phyloP scores from a whole-genome alignment of 2,888 invertebrate genomes.

The Sipha maydis region DNA sequence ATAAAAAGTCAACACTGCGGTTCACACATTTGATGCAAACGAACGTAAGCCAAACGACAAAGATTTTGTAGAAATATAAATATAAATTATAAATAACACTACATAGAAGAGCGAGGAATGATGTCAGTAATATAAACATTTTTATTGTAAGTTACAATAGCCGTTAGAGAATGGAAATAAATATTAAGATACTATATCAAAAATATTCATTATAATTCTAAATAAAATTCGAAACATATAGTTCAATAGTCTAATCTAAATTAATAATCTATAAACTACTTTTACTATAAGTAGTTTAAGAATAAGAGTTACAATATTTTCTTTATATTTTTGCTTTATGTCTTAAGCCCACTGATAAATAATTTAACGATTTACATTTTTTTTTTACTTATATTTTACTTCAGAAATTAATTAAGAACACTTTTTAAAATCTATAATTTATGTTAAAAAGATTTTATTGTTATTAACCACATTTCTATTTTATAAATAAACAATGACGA shows the following conservation, averaged over 20 bases:
- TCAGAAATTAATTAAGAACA: not conserved
- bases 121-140: conserved; percentile 5
- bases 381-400: not conserved
- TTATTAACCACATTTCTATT: not conserved
- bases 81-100: conserved; percentile 28
- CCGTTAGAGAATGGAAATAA: not conserved
- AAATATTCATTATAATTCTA: not conserved
- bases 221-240: not conserved
- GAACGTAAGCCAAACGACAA: conserved; percentile 27
- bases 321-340: not conserved
- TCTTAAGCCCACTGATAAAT: not conserved
- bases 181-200: not conserved
- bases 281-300: not conserved
- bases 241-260: not conserved
- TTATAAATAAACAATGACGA: not conserved
- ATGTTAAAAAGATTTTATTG: not conserved
- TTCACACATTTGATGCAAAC: not conserved
- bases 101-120: not conserved
- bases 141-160: not conserved
- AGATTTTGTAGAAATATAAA: conserved; percentile 1
- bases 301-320: not conserved
- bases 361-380: conserved; percentile 6
- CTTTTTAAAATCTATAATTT: not conserved
- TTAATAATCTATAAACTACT: not conserved
- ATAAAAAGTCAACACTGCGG: conserved; percentile 10